Base-by-base conservation (phyloP, 1,140 invertebrate genomes). In the Chelonus insularis region DNA sequence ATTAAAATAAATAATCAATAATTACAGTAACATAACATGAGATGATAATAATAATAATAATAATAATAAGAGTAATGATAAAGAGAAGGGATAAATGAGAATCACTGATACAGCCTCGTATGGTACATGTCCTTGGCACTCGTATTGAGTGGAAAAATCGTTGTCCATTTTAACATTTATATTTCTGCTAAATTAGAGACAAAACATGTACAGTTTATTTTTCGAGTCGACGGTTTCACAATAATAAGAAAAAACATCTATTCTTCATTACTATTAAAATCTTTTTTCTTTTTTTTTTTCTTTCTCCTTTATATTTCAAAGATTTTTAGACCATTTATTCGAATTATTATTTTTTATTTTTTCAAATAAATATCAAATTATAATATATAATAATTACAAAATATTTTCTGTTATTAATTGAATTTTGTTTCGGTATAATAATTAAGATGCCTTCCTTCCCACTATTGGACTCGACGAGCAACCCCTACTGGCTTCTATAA, bases 41-140 rank as follows among this genome's bases (percentile, higher is more conserved):
- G 11, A 29, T 12, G 11, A 29, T 25, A 12, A 12, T 9, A 14
- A 50, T 8, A 8, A 20, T 12, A 9, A 39, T 12, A 14, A 51
- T 37, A 39, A 59, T n/a, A n/a, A 36, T 34, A 37, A 29, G 21
- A 59, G 4, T 4, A 47, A 7, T 14, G 7, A 58, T 39, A 58
- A 47, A 47, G 21, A 52, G 14, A 39, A 16, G 12, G 16, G 12
- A 45, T 12, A 39, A 18, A 41, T 21, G 6, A n/a, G 50, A 60
- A 57, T 67, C 72, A 73, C 68, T 52, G 57, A 52, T 69, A 67
- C 62, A 70, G 52, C 34, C 71, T 66, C 72, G 67, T 68, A 73
- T 69, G 71, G 50, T 12, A 60, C 45, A 52, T 68, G 73, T 73
- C 72, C 69, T 73, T 73, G 72, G 70, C 67, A 69, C 64, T 64